Conservation (phyloP, 1,140 invertebrate genomes). For the Cydia amplana region DNA sequence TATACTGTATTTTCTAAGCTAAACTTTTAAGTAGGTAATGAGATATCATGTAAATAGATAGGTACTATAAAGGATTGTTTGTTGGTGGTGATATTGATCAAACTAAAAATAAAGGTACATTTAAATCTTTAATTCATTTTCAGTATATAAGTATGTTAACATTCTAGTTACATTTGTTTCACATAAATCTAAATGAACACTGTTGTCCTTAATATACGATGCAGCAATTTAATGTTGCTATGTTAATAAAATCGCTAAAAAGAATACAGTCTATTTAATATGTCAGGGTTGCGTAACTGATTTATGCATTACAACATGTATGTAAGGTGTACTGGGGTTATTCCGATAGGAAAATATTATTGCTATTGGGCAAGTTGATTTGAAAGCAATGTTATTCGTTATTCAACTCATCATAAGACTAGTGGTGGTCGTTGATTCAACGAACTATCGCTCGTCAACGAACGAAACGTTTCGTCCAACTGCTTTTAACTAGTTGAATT, state of each 20-base stretch:
- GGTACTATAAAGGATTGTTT: neutral
- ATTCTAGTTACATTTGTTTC: neutral
- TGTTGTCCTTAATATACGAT: slow-evolving; percentile 10
- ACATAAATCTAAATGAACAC: slow-evolving; percentile 19
- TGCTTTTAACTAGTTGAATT: too few species aligned
- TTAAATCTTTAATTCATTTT: slow-evolving; percentile 6
- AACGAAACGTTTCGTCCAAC: too few species aligned
- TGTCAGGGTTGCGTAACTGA: slow-evolving; percentile 5
- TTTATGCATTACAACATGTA: neutral
- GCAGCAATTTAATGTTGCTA: neutral
- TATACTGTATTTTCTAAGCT: neutral
- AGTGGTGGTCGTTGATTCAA: too few species aligned
- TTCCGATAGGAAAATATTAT: too few species aligned
- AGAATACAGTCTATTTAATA: neutral
- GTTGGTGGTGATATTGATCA: neutral
- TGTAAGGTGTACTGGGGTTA: too few species aligned
- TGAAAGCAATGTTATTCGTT: too few species aligned
- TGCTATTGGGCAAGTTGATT: too few species aligned
- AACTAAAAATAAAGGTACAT: neutral
- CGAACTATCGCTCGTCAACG: too few species aligned
- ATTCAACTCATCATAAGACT: too few species aligned
- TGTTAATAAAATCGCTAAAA: neutral
- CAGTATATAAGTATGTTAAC: slow-evolving; percentile 3
- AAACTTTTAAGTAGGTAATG: too few species aligned
- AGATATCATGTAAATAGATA: neutral